These are phyloP conservation scores for Dendrolimus kikuchii DNA, from an alignment of 1,140 invertebrate species.

Conservation along the genomic window DNA sequence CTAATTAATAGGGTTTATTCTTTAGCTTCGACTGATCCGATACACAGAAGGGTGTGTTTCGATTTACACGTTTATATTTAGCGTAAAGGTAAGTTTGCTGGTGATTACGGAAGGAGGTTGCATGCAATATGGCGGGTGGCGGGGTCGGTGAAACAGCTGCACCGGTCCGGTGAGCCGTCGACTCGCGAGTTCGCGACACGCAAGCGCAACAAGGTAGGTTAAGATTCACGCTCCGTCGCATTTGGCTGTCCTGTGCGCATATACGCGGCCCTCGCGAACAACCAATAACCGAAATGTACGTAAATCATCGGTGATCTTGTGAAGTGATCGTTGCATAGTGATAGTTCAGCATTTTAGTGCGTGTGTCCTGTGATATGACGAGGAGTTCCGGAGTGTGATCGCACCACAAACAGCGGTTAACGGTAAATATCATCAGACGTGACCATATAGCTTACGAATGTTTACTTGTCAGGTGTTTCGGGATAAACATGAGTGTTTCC, in stretches of 20 bases:
- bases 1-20: too few species aligned
- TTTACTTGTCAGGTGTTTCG: conserved; percentile 59
- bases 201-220: conserved; percentile 67
- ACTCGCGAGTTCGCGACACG: conserved; percentile 40
- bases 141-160: conserved; percentile 51
- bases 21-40: too few species aligned
- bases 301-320: conserved; percentile 51
- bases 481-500: neutral
- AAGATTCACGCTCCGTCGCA: conserved; percentile 64
- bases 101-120: conserved; percentile 23
- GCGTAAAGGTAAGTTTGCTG: neutral
- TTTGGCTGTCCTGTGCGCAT: conserved; percentile 56
- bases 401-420: conserved; percentile 45
- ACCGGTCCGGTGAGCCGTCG: conserved; percentile 33
- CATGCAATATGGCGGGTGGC: conserved; percentile 38
- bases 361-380: conserved; percentile 57
- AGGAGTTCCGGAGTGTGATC: conserved; percentile 38
- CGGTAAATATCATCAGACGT: conserved; percentile 54
- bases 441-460: conserved; percentile 45
- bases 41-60: neutral
- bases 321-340: conserved; percentile 48
- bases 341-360: conserved; percentile 28
- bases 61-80: neutral
- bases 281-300: conserved; percentile 47
- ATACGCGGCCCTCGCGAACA: conserved; percentile 42